Conservation (phyloP, 2,888 invertebrate species). For the Malachius bipustulatus region DNA sequence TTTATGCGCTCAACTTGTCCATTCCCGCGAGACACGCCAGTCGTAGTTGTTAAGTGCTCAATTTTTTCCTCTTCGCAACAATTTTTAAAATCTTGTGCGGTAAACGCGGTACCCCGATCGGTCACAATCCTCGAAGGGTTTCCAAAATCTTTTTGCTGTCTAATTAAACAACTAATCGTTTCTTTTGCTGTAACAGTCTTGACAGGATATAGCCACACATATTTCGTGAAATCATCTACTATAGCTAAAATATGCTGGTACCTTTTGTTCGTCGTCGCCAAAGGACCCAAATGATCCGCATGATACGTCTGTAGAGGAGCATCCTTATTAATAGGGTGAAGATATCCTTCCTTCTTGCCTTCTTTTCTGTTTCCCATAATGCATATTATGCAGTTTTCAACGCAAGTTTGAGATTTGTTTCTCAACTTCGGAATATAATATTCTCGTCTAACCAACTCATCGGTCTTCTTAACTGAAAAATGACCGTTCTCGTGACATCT, state of each 20-base stretch:
- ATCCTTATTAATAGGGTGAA: conserved; percentile 21
- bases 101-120: conserved; percentile 31
- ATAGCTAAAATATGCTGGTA: conserved; percentile 28
- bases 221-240: no score
- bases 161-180: conserved; percentile 17
- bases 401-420: no score
- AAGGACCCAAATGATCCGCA: conserved; percentile 23
- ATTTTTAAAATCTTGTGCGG: conserved; percentile 25
- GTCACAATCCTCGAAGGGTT: conserved; percentile 27
- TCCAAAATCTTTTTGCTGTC: no score
- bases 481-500: conserved; percentile 16
- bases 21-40: conserved; percentile 27
- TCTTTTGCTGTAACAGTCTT: conserved; percentile 22
- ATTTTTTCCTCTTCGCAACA: conserved; percentile 30
- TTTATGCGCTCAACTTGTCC: conserved; percentile 28
- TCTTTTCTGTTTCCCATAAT: conserved; percentile 19
- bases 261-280: conserved; percentile 20
- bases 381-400: conserved; percentile 16
- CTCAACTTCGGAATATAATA: no score
- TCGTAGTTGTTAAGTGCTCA: conserved; percentile 23
- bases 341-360: no score
- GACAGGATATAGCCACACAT: conserved; percentile 25
- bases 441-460: conserved; percentile 16
- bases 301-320: conserved; percentile 22
- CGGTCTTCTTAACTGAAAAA: conserved; percentile 17